Conservation (phyloP, 2,797 vertebrate genomes). For the Accipiter minullus region DNA sequence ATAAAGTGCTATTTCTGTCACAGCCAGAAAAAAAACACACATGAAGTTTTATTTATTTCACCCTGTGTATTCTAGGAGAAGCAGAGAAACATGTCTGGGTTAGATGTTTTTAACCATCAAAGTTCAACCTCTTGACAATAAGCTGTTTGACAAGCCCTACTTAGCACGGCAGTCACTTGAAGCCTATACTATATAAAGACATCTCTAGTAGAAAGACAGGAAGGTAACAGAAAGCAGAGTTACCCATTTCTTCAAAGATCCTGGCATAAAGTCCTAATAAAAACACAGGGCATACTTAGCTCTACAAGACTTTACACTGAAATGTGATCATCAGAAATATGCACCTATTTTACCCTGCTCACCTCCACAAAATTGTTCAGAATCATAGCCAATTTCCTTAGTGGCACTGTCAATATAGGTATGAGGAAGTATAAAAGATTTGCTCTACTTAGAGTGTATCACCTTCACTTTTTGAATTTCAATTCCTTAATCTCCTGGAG, state of each 20-base stretch:
- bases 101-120: constrained; percentile 34
- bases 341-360: not conserved
- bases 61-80: constrained; percentile 24
- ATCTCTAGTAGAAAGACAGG: not conserved
- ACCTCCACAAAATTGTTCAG: not conserved
- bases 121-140: constrained; percentile 46
- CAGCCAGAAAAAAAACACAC: not conserved
- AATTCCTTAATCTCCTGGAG: not conserved
- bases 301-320: not conserved
- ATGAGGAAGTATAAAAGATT: not conserved
- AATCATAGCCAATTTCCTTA: not conserved
- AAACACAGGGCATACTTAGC: not conserved
- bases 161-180: constrained; percentile 42
- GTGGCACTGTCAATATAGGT: not conserved
- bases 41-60: not conserved
- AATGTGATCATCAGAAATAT: not conserved
- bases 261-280: constrained; percentile 1
- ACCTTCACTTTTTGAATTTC: not conserved
- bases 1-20: not conserved
- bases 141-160: constrained; percentile 48
- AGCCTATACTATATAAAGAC: not conserved
- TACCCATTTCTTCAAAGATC: constrained; percentile 58
- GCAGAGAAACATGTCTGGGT: constrained; percentile 56
- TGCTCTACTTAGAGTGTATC: not conserved
- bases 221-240: constrained; percentile 12